These are phyloP conservation scores for Macrobrachium nipponense DNA, from an alignment of 1,140 invertebrate genomes.

Conservation along the genomic window DNA sequence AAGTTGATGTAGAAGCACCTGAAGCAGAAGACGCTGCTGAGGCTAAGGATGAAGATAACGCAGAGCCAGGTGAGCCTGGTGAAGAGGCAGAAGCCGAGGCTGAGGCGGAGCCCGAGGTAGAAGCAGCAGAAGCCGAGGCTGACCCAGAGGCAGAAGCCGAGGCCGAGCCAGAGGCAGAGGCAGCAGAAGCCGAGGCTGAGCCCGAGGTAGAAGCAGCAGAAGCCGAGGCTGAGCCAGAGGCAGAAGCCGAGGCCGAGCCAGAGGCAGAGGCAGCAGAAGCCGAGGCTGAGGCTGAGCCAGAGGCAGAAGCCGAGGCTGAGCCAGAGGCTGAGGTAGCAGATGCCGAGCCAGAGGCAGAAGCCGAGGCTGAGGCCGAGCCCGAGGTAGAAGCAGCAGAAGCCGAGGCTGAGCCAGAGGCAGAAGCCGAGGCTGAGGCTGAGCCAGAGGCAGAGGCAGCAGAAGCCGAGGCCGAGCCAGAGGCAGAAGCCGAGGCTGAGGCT, in stretches of 20 bases:
- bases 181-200: not conserved
- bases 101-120: not conserved
- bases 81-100: slow-evolving; percentile 16
- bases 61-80: not conserved
- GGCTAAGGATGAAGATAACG: not conserved
- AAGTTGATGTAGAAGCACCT: not conserved
- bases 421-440: not conserved
- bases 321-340: not conserved
- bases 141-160: not conserved
- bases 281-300: not conserved
- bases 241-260: not conserved
- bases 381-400: not conserved
- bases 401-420: not conserved
- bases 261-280: not conserved
- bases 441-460: not conserved
- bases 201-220: not conserved
- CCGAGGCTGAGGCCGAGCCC: not conserved
- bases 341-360: not conserved
- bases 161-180: not conserved
- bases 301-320: not conserved
- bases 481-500: not conserved
- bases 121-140: not conserved
- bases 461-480: not conserved
- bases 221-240: not conserved
- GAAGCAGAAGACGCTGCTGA: not conserved